Percentiles rank a stretch among this genome's conserved stretches.
Conservation (phyloP, 2,797 vertebrate genomes). For the Danionella dracula region DNA sequence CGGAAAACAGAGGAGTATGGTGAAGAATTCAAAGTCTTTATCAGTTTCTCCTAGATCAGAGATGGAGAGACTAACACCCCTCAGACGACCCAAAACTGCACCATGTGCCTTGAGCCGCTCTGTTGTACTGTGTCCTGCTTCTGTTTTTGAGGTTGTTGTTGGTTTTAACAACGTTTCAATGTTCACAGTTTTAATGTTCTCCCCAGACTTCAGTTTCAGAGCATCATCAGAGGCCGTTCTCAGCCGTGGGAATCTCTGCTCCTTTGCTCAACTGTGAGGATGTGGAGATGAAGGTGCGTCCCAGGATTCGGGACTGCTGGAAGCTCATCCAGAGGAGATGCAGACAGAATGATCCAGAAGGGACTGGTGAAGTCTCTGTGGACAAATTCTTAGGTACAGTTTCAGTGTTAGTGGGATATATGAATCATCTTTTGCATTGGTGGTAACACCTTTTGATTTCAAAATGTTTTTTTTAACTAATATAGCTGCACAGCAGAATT, state of each 20-base stretch:
- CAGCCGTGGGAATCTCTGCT: neutral
- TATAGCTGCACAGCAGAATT: too few species aligned
- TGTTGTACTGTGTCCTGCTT: slow-evolving; percentile 4
- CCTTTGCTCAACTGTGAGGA: slow-evolving; percentile 53
- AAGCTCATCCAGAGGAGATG: slow-evolving; percentile 64
- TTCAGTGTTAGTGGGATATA: too few species aligned
- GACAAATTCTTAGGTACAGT: slow-evolving; percentile 32
- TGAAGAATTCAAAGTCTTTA: slow-evolving; percentile 21
- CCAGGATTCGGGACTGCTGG: slow-evolving; percentile 61
- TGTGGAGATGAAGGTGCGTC: slow-evolving; percentile 59
- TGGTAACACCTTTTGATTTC: too few species aligned
- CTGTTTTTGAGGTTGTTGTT: too few species aligned
- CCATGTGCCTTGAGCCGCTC: slow-evolving; percentile 9
- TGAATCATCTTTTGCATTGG: too few species aligned
- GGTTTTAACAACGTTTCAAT: too few species aligned
- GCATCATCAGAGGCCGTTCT: slow-evolving; percentile 3
- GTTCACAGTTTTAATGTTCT: neutral
- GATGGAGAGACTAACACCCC: neutral
- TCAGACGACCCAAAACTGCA: slow-evolving; percentile 39
- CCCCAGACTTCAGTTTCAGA: neutral
- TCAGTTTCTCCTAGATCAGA: neutral
- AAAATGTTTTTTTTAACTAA: too few species aligned
- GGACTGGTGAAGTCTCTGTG: slow-evolving; percentile 45
- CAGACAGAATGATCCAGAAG: slow-evolving; percentile 52
- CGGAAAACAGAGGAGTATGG: neutral